These are phyloP conservation scores for Parnassius glacialis DNA, from an alignment of 2,888 invertebrate species.

Conservation along the genomic window DNA sequence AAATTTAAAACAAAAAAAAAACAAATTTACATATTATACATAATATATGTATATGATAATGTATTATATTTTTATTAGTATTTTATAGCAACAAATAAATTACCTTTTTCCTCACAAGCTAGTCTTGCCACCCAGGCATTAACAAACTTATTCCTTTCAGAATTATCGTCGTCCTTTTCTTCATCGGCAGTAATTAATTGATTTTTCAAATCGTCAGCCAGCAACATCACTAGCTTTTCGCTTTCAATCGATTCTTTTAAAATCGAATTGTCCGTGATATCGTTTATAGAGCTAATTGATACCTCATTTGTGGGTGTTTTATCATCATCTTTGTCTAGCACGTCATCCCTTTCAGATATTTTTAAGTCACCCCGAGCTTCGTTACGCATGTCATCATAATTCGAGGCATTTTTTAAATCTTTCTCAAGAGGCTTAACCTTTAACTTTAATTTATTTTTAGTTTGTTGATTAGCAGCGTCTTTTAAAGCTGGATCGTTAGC, in stretches of 20 bases:
- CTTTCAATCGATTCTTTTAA: slow-evolving; percentile 75
- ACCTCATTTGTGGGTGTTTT: slow-evolving; percentile 77
- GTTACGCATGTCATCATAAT: slow-evolving; percentile 57
- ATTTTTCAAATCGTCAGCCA: slow-evolving; percentile 73
- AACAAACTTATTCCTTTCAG: slow-evolving; percentile 75
- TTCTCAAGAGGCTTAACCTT: slow-evolving; percentile 63
- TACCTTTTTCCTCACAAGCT: slow-evolving; percentile 74
- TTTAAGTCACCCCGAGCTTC: slow-evolving; percentile 53
- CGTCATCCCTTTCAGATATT: slow-evolving; percentile 51
- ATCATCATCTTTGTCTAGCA: slow-evolving; percentile 62
- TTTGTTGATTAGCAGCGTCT: slow-evolving; percentile 52
- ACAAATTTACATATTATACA: too few species aligned
- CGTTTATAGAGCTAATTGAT: slow-evolving; percentile 72
- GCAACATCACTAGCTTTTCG: slow-evolving; percentile 66
- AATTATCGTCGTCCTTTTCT: slow-evolving; percentile 76
- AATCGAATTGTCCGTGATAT: slow-evolving; percentile 74
- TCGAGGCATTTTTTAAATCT: slow-evolving; percentile 66
- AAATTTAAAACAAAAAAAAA: background rate
- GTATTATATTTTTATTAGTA: background rate
- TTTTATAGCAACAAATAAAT: slow-evolving; percentile 2
- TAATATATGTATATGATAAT: too few species aligned
- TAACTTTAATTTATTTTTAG: slow-evolving; percentile 52
- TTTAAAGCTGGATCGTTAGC: slow-evolving; percentile 37
- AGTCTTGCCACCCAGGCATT: slow-evolving; percentile 73
- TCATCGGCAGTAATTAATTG: slow-evolving; percentile 76